Percentiles rank a stretch among this genome's conserved stretches.
phyloP scores from a whole-genome alignment of 1,140 invertebrate species.

The Pseudomyrmex sp. region DNA sequence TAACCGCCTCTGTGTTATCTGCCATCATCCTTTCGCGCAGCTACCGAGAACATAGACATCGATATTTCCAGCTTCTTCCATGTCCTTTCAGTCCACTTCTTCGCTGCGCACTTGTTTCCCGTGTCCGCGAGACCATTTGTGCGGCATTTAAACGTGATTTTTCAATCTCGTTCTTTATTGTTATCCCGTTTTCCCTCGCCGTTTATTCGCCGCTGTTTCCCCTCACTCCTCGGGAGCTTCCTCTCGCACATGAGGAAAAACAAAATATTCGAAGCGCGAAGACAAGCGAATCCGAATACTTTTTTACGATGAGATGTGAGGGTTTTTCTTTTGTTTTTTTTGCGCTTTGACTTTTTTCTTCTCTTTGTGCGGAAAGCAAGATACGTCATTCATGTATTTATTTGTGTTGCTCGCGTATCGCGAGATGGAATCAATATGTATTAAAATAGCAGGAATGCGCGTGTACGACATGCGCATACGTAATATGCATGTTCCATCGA shows the following conservation, averaged over 20 bases:
- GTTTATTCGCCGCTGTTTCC: not conserved
- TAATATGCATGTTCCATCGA: not conserved
- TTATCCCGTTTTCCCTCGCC: constrained; percentile 30
- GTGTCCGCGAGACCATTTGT: constrained; percentile 35
- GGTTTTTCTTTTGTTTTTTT: no score
- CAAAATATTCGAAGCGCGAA: constrained; percentile 6
- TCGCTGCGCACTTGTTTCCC: constrained; percentile 34
- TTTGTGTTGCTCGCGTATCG: not conserved
- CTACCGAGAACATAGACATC: constrained; percentile 45
- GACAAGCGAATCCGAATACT: constrained; percentile 5
- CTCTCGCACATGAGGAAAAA: not conserved
- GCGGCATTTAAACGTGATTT: constrained; percentile 51
- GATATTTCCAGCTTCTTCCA: constrained; percentile 54
- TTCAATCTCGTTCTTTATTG: constrained; percentile 55
- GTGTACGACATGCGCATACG: not conserved
- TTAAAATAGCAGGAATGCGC: not conserved
- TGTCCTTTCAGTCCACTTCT: constrained; percentile 12
- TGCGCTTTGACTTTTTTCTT: not conserved
- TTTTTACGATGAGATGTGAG: constrained; percentile 12
- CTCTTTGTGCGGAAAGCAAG: not conserved
- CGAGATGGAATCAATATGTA: not conserved
- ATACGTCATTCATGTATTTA: not conserved
- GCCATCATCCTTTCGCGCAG: not conserved
- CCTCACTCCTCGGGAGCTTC: not conserved
- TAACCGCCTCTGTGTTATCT: not conserved